Conservation (phyloP, 2,113 vertebrate species). For the Lagenorhynchus albirostris region DNA sequence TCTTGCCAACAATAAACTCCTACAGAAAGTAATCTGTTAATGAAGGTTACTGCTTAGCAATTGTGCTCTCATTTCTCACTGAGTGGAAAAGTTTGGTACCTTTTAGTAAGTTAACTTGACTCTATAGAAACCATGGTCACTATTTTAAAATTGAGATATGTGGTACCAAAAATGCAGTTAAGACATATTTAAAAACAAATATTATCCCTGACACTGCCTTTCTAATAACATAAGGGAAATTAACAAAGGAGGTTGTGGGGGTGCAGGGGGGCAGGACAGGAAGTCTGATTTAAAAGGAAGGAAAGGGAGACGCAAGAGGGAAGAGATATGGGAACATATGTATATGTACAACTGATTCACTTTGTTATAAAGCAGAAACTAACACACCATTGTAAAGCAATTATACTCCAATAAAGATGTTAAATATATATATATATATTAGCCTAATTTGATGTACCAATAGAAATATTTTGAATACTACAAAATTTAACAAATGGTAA, state of each 20-base stretch:
- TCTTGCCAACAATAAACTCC: background rate
- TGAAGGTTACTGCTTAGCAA: background rate
- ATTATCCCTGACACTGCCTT: background rate
- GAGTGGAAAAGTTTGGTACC: background rate
- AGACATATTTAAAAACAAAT: background rate
- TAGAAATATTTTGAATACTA: constrained; percentile 4
- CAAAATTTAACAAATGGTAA: background rate
- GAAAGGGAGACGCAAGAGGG: background rate
- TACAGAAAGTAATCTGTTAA: background rate
- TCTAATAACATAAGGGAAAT: background rate
- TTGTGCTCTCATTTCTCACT: background rate
- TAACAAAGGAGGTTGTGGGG: background rate
- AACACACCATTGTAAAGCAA: no score
- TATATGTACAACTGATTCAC: no score
- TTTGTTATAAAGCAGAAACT: no score
- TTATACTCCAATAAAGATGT: no score
- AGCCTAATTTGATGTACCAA: background rate
- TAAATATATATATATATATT: background rate
- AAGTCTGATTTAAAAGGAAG: background rate
- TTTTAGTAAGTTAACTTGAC: background rate
- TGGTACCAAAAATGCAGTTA: background rate
- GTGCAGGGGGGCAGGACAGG: fast-evolving
- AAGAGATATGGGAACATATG: no score
- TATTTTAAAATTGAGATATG: background rate
- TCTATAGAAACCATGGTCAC: background rate